A percentile compares a stretch with the other conserved stretches of the same genome.
phyloP scores from a whole-genome alignment of 2,888 invertebrate genomes.

The Andrena hattorfiana region DNA sequence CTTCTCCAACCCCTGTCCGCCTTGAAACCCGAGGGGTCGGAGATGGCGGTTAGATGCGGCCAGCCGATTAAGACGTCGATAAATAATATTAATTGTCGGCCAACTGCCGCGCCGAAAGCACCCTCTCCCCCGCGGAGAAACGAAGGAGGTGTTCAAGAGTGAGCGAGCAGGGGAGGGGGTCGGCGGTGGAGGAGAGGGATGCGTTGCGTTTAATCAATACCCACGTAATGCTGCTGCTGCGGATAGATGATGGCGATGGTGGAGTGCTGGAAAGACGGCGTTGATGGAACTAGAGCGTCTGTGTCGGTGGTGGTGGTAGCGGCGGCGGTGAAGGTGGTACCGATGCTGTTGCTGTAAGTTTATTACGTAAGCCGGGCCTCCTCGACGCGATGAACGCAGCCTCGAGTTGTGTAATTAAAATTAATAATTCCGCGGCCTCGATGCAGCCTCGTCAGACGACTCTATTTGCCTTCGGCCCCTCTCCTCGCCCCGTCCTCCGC shows the following conservation, averaged over 20 bases:
- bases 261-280: constrained; percentile 57
- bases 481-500: background rate
- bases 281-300: constrained; percentile 61
- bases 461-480: constrained; percentile 63
- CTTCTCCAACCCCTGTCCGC: constrained; percentile 41
- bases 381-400: constrained; percentile 64
- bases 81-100: constrained; percentile 84
- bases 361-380: constrained; percentile 70
- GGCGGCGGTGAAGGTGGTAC: constrained; percentile 51
- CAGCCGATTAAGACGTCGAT: constrained; percentile 84
- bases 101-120: constrained; percentile 69
- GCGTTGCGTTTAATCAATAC: constrained; percentile 84
- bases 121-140: constrained; percentile 16
- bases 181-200: constrained; percentile 61
- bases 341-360: constrained; percentile 73
- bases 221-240: constrained; percentile 75
- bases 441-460: constrained; percentile 71
- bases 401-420: constrained; percentile 74
- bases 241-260: constrained; percentile 75
- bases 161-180: constrained; percentile 32
- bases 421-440: constrained; percentile 73
- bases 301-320: constrained; percentile 28
- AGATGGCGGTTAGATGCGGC: constrained; percentile 79
- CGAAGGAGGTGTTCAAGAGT: background rate
- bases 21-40: constrained; percentile 55